Conservation (phyloP, 1,140 invertebrate genomes). For the Scaptomyza hsui region DNA sequence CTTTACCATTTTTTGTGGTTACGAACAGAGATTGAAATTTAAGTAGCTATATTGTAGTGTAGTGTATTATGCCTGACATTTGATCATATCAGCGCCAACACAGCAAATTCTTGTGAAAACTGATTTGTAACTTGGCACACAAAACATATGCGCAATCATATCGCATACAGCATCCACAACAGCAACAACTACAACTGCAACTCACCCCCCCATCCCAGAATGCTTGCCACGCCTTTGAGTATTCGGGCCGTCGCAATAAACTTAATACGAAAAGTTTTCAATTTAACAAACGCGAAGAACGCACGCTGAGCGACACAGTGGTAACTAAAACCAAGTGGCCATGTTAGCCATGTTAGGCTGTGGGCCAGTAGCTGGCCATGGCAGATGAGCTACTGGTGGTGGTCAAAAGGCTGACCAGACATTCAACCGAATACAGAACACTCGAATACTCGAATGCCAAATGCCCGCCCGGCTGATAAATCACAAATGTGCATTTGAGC, state of each 20-base stretch:
- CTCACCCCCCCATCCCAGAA: background rate
- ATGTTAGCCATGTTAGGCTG: slow-evolving; percentile 38
- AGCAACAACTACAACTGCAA: slow-evolving; percentile 7
- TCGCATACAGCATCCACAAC: slow-evolving; percentile 32
- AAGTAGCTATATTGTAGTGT: slow-evolving; percentile 1
- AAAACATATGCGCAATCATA: slow-evolving; percentile 62
- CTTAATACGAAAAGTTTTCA: slow-evolving; percentile 76
- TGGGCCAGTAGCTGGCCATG: slow-evolving; percentile 47
- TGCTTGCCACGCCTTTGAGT: slow-evolving; percentile 19
- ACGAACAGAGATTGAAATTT: background rate
- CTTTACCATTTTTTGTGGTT: background rate
- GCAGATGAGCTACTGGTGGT: slow-evolving; percentile 71
- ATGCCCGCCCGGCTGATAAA: slow-evolving; percentile 64
- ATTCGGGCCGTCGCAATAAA: slow-evolving; percentile 52
- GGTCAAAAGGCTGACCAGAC: background rate
- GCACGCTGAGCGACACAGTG: slow-evolving; percentile 62
- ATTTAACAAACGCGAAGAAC: slow-evolving; percentile 74
- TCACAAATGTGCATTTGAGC: slow-evolving; percentile 76
- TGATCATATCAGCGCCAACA: slow-evolving; percentile 55
- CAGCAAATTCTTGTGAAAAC: slow-evolving; percentile 59
- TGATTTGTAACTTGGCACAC: slow-evolving; percentile 66
- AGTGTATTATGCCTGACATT: slow-evolving; percentile 53
- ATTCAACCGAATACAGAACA: slow-evolving; percentile 10
- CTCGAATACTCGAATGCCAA: slow-evolving; percentile 14
- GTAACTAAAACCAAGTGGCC: slow-evolving; percentile 50